These are phyloP conservation scores for Oreamnos americanus DNA, from an alignment of 2,113 vertebrate genomes.

Conservation along the genomic window DNA sequence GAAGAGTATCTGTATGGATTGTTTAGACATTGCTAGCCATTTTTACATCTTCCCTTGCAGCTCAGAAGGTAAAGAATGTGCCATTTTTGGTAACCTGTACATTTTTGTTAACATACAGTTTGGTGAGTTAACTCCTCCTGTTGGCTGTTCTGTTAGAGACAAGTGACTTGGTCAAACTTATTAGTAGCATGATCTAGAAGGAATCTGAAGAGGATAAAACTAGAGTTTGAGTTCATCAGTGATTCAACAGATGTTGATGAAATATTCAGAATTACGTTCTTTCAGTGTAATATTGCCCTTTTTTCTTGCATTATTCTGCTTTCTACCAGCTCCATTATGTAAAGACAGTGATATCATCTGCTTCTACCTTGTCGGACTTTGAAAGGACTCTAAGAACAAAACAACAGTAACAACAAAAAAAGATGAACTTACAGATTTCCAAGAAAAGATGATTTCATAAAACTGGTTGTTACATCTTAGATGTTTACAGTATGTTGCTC, in stretches of 20 bases:
- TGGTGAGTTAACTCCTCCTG: conserved; percentile 52
- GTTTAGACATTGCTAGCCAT: conserved; percentile 23
- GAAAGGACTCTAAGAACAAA: neutral
- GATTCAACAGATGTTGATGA: neutral
- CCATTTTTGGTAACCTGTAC: conserved; percentile 35
- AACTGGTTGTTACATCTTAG: neutral
- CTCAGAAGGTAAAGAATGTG: neutral
- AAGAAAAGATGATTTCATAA: neutral
- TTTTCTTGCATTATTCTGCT: neutral
- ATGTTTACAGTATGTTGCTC: neutral
- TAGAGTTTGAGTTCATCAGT: neutral
- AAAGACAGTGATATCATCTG: neutral
- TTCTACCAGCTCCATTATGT: neutral
- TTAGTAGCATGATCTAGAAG: neutral
- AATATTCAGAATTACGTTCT: neutral
- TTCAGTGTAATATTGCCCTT: neutral
- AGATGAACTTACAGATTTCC: neutral
- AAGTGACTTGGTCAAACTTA: neutral
- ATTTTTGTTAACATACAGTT: conserved; percentile 19
- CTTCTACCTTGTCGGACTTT: neutral
- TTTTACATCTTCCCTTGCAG: neutral
- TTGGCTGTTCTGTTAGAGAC: neutral
- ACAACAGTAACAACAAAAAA: neutral
- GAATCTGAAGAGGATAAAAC: neutral
- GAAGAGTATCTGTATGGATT: conserved; percentile 58